phyloP scores from a whole-genome alignment of 2,888 invertebrate genomes.

The Notodonta dromedarius region DNA sequence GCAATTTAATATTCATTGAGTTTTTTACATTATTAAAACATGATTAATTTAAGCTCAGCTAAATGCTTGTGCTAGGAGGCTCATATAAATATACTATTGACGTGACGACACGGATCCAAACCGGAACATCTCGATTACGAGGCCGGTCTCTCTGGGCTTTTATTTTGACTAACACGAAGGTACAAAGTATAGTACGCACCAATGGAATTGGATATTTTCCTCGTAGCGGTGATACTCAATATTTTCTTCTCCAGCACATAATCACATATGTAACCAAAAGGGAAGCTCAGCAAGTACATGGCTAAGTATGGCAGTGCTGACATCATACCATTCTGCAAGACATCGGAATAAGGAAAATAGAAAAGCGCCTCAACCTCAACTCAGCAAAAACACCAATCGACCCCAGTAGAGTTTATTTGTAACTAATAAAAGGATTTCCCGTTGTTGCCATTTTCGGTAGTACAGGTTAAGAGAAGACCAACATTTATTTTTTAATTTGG shows the following conservation, averaged over 20 bases:
- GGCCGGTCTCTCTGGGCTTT: too few species aligned
- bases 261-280: slow-evolving; percentile 75
- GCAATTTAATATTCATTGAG: too few species aligned
- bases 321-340: slow-evolving; percentile 84
- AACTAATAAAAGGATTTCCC: background rate
- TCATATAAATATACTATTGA: too few species aligned
- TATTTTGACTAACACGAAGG: too few species aligned
- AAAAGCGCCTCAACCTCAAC: background rate
- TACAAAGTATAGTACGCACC: slow-evolving; percentile 31
- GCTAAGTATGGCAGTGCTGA: slow-evolving; percentile 88
- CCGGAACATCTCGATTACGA: too few species aligned
- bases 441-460: too few species aligned
- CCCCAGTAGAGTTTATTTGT: background rate
- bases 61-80: too few species aligned
- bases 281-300: slow-evolving; percentile 84
- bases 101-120: too few species aligned
- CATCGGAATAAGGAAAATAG: background rate
- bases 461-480: too few species aligned
- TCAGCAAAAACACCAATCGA: background rate
- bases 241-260: slow-evolving; percentile 74
- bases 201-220: slow-evolving; percentile 56
- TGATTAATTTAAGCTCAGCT: too few species aligned
- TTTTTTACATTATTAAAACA: too few species aligned
- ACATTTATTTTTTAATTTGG: too few species aligned
- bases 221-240: slow-evolving; percentile 72